These are phyloP conservation scores for Chaenodraco wilsoni DNA, from an alignment of 2,797 vertebrate species.

Conservation along the genomic window DNA sequence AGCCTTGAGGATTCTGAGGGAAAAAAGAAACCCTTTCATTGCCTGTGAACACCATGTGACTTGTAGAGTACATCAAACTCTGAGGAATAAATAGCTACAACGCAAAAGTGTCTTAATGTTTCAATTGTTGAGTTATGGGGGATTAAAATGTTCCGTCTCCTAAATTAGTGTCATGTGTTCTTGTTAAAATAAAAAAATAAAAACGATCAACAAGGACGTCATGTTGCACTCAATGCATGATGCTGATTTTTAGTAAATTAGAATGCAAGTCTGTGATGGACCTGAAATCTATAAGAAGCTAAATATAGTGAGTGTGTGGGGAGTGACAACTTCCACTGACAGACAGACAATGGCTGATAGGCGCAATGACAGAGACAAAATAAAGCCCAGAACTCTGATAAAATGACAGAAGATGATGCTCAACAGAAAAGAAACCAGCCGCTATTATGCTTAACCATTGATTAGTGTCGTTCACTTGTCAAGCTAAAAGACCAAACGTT, in stretches of 20 bases:
- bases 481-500: neutral
- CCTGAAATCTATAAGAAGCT: conserved; percentile 8
- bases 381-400: neutral
- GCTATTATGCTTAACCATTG: neutral
- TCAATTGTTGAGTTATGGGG: neutral
- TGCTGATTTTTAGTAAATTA: neutral
- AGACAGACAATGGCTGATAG: conserved; percentile 5
- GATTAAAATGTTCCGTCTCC: neutral
- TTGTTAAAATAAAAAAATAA: neutral
- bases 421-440: neutral
- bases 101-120: neutral
- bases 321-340: neutral
- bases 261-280: conserved; percentile 4
- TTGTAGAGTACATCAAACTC: neutral
- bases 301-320: conserved; percentile 6
- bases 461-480: neutral
- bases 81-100: neutral
- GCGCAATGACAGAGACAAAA: neutral
- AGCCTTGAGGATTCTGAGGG: conserved; percentile 1
- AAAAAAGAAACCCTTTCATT: conserved; percentile 8
- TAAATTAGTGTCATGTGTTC: neutral
- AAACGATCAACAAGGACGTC: neutral
- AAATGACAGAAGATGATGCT: neutral
- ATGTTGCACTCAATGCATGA: neutral
- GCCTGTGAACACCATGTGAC: conserved; percentile 4